Percentiles rank a stretch among this genome's conserved stretches.
These are phyloP conservation scores for Archocentrus centrarchus DNA, from an alignment of 2,113 vertebrate genomes.

Conservation along the genomic window DNA sequence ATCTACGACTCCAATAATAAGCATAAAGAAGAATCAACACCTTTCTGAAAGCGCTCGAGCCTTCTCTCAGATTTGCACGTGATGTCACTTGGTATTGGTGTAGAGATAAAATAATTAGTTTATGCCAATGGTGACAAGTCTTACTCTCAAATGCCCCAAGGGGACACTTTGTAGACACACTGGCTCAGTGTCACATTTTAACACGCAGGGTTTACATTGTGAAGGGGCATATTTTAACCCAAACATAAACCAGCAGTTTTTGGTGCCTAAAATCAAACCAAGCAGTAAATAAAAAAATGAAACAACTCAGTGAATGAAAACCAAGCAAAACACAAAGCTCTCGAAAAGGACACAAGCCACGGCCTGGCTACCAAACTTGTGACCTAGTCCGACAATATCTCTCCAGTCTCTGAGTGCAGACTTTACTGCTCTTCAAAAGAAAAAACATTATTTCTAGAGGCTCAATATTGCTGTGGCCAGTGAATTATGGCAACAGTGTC, in stretches of 20 bases:
- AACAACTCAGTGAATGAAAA: background rate
- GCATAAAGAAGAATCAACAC: background rate
- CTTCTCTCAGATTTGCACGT: background rate
- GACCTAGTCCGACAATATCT: background rate
- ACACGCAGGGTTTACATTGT: background rate
- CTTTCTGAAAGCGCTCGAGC: background rate
- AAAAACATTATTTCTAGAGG: background rate
- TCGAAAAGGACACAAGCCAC: background rate
- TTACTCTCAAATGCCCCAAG: background rate
- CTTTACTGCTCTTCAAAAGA: background rate
- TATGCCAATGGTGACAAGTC: background rate
- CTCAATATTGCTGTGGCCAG: background rate
- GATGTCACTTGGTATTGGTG: too few species aligned
- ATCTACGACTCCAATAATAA: background rate
- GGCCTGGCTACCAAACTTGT: background rate
- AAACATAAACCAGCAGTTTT: background rate
- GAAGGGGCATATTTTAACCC: background rate
- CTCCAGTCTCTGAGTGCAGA: background rate
- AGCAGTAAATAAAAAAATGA: background rate
- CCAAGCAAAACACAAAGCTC: background rate
- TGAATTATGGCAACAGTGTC: background rate
- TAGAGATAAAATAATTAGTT: background rate
- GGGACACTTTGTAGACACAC: rapidly evolving
- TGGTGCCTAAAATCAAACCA: background rate
- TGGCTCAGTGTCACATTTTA: background rate